Percentiles rank a stretch among this genome's conserved stretches.
These are phyloP conservation scores for Drosophila sp. DNA, from an alignment of 1,140 invertebrate species.

Conservation along the genomic window DNA sequence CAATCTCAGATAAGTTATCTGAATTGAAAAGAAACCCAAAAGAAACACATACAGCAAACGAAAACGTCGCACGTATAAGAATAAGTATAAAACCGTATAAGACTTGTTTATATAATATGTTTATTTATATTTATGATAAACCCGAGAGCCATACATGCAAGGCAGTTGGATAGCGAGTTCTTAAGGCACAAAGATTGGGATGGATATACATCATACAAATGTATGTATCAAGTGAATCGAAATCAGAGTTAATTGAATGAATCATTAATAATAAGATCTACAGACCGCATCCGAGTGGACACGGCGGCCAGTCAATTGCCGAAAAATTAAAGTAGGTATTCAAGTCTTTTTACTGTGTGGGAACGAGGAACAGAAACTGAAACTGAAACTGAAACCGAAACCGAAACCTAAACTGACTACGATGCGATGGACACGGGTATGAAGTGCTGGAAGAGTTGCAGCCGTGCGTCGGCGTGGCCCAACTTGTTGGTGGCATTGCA, in stretches of 20 bases:
- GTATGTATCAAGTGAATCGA: constrained; percentile 58
- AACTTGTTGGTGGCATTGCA: constrained; percentile 92
- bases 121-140: constrained; percentile 41
- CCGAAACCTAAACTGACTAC: constrained; percentile 24
- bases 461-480: constrained; percentile 87
- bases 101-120: constrained; percentile 32
- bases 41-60: background rate
- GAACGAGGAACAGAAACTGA: background rate
- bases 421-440: constrained; percentile 69
- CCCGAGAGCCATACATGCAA: constrained; percentile 43
- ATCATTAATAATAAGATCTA: constrained; percentile 72
- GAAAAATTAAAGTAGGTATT: constrained; percentile 56
- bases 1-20: background rate
- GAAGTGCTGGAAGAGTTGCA: constrained; percentile 88
- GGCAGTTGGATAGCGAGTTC: constrained; percentile 43
- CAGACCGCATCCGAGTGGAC: constrained; percentile 58
- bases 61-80: constrained; percentile 2
- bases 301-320: constrained; percentile 62
- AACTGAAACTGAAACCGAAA: too few relatives aligned
- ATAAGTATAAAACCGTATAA: constrained; percentile 8
- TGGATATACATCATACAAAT: constrained; percentile 12
- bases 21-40: background rate
- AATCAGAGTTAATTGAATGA: constrained; percentile 81
- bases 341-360: constrained; percentile 65
- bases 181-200: constrained; percentile 66